Base-by-base conservation (phyloP, 2,888 invertebrate species). In the Polyploca ridens region DNA sequence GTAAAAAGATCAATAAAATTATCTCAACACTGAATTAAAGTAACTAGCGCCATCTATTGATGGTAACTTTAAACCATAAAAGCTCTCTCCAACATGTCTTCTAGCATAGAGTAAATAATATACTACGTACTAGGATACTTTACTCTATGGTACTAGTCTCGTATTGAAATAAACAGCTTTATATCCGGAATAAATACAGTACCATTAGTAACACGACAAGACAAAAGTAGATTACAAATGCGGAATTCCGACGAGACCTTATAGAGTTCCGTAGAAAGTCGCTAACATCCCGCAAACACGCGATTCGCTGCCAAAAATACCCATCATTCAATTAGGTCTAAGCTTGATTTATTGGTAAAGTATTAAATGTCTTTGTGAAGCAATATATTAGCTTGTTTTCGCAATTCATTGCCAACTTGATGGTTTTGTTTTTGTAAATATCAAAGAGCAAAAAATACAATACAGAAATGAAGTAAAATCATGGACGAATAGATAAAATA, bases 41-140 rank as follows among this genome's bases (percentile, higher is more conserved):
- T 49, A 19, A 54, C 54, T 54, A 54, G 54, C 54, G 7, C 54
- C 54, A 54, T 54, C 54, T 54, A 7, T 54, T 54, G 54, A 19
- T n/a, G 3, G 19, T 0, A 8, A 19, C 0, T 10, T 49, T 19
- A 19, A 54, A 54, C 16, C 19, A 19, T 19, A 14, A 54, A 10
- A 54, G 54, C 41, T 13, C 4, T 41, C 13, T 13, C 13, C 11
- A 6, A 35, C 1, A 35, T 35, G 6, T 41, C 13, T 41, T 3
- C 7, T 6, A 41, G 4, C n/a, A n/a, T n/a, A n/a, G n/a, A n/a
- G n/a, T n/a, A n/a, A n/a, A n/a, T n/a, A n/a, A n/a, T n/a, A n/a
- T n/a, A n/a, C n/a, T n/a, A n/a, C n/a, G n/a, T n/a, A n/a, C n/a
- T n/a, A n/a, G n/a, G n/a, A n/a, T n/a, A n/a, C n/a, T n/a, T n/a